These are phyloP conservation scores for Syngnathus rostellatus DNA, from an alignment of 2,797 vertebrate species.

Conservation along the genomic window DNA sequence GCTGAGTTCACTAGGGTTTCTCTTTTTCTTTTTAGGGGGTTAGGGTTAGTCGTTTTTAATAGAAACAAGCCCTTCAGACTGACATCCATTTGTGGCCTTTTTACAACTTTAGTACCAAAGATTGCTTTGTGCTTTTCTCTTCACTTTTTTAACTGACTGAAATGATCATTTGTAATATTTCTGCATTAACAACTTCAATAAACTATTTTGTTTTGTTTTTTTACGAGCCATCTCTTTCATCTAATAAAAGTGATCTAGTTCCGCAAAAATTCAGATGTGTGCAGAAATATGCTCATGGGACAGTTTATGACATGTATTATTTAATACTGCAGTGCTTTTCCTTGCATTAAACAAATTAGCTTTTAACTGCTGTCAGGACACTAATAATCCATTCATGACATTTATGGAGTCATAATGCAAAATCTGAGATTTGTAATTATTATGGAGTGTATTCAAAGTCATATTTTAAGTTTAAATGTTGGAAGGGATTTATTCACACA, in stretches of 20 bases:
- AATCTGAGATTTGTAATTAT: background rate
- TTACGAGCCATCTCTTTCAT: constrained; percentile 12
- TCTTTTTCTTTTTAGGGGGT: constrained; percentile 9
- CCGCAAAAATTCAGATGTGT: background rate
- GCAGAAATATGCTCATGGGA: background rate
- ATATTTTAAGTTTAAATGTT: background rate
- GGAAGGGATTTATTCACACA: background rate
- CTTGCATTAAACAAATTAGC: constrained; percentile 47
- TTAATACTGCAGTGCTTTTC: constrained; percentile 21
- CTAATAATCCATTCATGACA: constrained; percentile 15
- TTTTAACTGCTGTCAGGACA: constrained; percentile 11
- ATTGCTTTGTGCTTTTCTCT: constrained; percentile 24
- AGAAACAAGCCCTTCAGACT: background rate
- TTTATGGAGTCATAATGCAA: constrained; percentile 10
- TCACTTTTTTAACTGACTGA: constrained; percentile 56
- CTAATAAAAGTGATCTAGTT: constrained; percentile 15
- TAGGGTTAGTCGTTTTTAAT: background rate
- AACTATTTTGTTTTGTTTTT: constrained; percentile 32
- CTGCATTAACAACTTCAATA: constrained; percentile 58
- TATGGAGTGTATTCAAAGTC: background rate
- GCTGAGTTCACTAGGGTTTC: constrained; percentile 5
- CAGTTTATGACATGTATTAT: constrained; percentile 18
- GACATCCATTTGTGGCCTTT: background rate
- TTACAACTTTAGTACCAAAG: background rate
- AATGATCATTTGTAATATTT: constrained; percentile 61